phyloP scores from a whole-genome alignment of 2,888 invertebrate species.

The Siphlonurus alternatus region DNA sequence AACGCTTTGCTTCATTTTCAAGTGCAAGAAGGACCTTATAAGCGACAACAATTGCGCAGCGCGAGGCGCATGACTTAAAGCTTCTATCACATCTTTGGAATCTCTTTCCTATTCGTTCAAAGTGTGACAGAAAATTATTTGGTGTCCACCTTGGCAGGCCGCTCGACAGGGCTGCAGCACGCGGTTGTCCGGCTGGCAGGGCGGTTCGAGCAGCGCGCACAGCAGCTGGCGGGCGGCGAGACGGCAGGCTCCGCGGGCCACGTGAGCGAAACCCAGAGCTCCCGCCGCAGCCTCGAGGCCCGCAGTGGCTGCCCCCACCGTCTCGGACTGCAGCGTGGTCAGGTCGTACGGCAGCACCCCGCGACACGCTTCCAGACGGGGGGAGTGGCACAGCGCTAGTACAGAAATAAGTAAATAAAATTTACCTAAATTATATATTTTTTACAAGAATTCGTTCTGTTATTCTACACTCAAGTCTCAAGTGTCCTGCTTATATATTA shows the following conservation, averaged over 20 bases:
- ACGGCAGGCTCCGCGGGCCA: constrained; percentile 29
- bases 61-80: too few relatives aligned
- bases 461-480: too few relatives aligned
- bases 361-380: constrained; percentile 35
- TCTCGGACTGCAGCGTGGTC: constrained; percentile 31
- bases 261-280: constrained; percentile 3
- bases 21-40: too few relatives aligned
- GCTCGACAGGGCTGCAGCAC: constrained; percentile 44
- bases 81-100: too few relatives aligned
- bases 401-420: too few relatives aligned
- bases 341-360: constrained; percentile 49
- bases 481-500: too few relatives aligned
- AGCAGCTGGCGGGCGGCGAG: constrained; percentile 40
- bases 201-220: constrained; percentile 46
- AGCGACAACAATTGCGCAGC: too few relatives aligned
- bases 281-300: constrained; percentile 33
- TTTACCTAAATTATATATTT: too few relatives aligned
- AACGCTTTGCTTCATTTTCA: too few relatives aligned
- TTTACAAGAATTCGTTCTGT: too few relatives aligned
- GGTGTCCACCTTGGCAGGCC: constrained; percentile 50
- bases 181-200: constrained; percentile 41
- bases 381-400: constrained; percentile 28
- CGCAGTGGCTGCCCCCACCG: constrained; percentile 23
- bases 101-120: too few relatives aligned
- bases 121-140: too few relatives aligned